These are phyloP conservation scores for Bambusicola thoracicus DNA, from an alignment of 2,113 vertebrate genomes.

Conservation along the genomic window DNA sequence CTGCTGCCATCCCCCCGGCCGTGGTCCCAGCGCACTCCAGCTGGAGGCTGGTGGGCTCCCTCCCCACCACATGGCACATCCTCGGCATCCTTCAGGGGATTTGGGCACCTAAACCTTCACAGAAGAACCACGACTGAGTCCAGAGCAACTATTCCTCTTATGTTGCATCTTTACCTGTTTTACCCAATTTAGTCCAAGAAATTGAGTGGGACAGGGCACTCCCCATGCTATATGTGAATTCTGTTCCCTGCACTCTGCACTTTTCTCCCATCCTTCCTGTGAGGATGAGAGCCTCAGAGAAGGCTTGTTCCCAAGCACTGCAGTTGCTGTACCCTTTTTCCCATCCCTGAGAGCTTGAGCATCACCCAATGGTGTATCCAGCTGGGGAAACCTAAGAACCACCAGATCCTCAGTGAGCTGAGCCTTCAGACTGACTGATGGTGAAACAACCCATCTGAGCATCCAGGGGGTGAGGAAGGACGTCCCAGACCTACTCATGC, in stretches of 20 bases:
- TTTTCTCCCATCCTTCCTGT: too few species aligned
- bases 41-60: not conserved
- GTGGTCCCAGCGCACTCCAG: not conserved
- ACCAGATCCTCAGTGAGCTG: not conserved
- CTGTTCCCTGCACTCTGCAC: not conserved
- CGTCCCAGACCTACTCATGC: not conserved
- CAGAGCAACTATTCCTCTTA: not conserved
- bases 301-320: not conserved
- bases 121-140: not conserved
- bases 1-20: not conserved
- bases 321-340: not conserved
- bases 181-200: not conserved
- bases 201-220: not conserved
- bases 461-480: too few species aligned
- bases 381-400: not conserved
- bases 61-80: rapidly evolving
- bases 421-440: not conserved
- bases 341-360: not conserved
- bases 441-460: not conserved
- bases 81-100: not conserved
- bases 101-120: rapidly evolving
- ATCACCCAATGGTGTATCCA: too few species aligned
- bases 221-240: not conserved
- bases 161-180: rapidly evolving
- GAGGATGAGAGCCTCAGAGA: not conserved